Base-by-base conservation (phyloP, 2,113 vertebrate species). In the Urocolius indicus region DNA sequence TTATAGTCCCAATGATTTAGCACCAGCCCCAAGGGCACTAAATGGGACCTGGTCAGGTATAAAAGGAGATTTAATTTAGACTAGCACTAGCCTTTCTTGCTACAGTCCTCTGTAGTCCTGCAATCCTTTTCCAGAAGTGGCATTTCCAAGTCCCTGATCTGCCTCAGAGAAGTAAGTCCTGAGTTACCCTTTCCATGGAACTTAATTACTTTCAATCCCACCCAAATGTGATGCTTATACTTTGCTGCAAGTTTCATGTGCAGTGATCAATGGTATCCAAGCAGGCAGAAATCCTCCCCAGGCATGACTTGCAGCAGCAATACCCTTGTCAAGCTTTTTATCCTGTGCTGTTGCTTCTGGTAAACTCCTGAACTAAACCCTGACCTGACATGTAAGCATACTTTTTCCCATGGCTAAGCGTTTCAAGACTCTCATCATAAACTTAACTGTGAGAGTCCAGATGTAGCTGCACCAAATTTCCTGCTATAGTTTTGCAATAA, bases 361-460 rank as follows among this genome's bases (percentile, higher is more conserved):
- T 0, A 20, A 38, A 52, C 12, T 72, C 38, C 43, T 29, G 21
- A 79, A 62, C 45, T 51, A 46, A 87, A 93, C 67, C 43, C 72
- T 62, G 36, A 79, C 58, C n/a, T 71, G 30, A 67, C 1, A 0
- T 26, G 12, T 57, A 67, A 75, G 32, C 3, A 20, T 38, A 32
- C 1, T 10, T 65, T 76, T 77, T 32, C 8, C 68, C 26, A 12
- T 38, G 6, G 6, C 26, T 81, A 41, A 11, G 3, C 45, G 65
- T 57, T 81, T 62, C 49, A 49, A 49, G 55, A 69, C 84, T 61
- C 13, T 52, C 69, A 52, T 45, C 52, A 36, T 24, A 63, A 94
- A 68, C 34, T 55, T 54, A 34, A 24, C 48, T 29, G 18, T 0
- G 0, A 61, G 12, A 75, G 17, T 38, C 41, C 13, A 15, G 21